A percentile compares a stretch with the other conserved stretches of the same genome.
Conservation (phyloP, 2,888 invertebrate species). For the Tipula confusa region DNA sequence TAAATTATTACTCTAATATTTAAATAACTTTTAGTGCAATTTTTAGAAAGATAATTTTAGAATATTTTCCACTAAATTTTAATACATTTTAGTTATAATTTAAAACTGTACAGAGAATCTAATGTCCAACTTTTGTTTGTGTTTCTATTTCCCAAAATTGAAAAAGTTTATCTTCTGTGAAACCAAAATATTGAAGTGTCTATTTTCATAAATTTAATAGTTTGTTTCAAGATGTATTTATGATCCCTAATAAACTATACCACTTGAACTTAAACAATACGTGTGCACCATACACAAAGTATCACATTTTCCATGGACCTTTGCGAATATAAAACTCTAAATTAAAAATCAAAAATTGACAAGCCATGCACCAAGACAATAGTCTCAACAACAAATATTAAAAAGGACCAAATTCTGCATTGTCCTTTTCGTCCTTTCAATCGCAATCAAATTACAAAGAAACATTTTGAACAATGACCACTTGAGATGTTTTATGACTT, state of each 20-base stretch:
- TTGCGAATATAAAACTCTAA: too few species aligned
- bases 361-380: neutral
- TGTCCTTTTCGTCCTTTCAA: neutral
- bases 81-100: too few species aligned
- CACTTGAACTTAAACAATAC: neutral
- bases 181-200: too few species aligned
- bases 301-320: neutral
- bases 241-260: neutral
- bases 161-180: too few species aligned
- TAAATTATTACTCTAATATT: too few species aligned
- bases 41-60: too few species aligned
- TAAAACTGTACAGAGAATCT: too few species aligned
- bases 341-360: neutral
- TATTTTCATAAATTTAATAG: neutral
- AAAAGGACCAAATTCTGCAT: neutral
- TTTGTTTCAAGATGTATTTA: neutral
- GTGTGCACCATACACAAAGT: too few species aligned
- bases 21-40: too few species aligned
- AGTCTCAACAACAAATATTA: neutral
- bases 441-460: neutral
- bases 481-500: slow-evolving; percentile 25
- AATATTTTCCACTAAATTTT: too few species aligned
- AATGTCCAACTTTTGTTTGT: too few species aligned
- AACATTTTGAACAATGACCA: neutral
- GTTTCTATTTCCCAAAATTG: too few species aligned